Base-by-base conservation (phyloP, 2,113 vertebrate species). In the Aegithalos caudatus region DNA sequence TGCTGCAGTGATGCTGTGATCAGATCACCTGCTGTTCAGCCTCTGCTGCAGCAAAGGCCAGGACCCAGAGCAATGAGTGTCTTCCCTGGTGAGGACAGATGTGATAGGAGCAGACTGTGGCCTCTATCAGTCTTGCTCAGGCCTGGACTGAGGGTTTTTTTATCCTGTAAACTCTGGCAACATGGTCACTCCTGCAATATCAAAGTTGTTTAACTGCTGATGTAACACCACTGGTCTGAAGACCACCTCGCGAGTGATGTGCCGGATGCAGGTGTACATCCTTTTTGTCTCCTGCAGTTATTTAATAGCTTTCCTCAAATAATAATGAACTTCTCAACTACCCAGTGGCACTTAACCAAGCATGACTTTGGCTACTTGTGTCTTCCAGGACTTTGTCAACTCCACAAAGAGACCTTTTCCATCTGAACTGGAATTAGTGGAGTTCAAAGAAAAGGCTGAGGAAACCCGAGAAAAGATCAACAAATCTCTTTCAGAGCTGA, bases 401-500 rank as follows among this genome's bases (percentile, higher is more conserved):
- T 98, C 98, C 53, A 97, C 97, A 14, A 98, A 98, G 87, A 98
- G 98, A 90, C 98, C 98, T 51, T 98, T 98, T 72, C 97, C 98
- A 14, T 98, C 97, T 35, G 97, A 98, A 77, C 65, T 98, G 88
- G 98, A 98, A 96, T 92, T 97, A 9, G 98, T 98, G 51, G 98
- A 98, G 53, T 98, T 98, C 92, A 98, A 98, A 97, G 98, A 97
- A 54, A 98, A 98, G 94, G 29, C 92, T 4, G 98, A 98, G 91
- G 98, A 98, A 89, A 98, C 98, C 1, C 97, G 97, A 58, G 76
- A 93, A 62, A 98, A 98, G 88, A 98, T 98, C 93, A 98, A 98
- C 92, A 97, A 93, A 84, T 98, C 97, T 23, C 90, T 98, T 77
- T 98, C 98, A 44, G 98, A 98, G 18, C 96, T 98, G 51, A 98